These are phyloP conservation scores for Alligator mississippiensis DNA, from an alignment of 2,113 vertebrate genomes.

Conservation along the genomic window DNA sequence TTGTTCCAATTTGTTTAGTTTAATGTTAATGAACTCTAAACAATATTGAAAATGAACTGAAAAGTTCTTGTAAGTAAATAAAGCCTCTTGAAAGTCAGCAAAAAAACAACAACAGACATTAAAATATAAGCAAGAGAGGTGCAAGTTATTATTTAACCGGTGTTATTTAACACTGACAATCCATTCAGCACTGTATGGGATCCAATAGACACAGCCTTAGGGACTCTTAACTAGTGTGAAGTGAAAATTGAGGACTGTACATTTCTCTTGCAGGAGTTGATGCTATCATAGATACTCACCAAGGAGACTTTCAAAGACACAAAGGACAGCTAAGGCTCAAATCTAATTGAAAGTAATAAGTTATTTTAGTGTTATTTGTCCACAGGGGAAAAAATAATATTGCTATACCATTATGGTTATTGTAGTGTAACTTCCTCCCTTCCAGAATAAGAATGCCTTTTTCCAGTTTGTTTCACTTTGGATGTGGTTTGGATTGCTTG, in stretches of 20 bases:
- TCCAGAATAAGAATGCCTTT: background rate
- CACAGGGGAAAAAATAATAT: background rate
- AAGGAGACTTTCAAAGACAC: background rate
- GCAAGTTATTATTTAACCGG: no score
- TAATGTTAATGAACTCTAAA: background rate
- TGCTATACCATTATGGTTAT: slow-evolving; percentile 12
- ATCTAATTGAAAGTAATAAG: background rate
- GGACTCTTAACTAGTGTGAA: background rate
- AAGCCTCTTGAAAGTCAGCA: background rate
- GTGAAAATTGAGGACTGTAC: background rate
- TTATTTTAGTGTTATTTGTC: background rate
- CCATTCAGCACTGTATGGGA: background rate
- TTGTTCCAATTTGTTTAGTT: background rate
- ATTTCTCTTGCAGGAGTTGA: background rate
- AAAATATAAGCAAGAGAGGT: no score
- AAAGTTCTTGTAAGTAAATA: background rate
- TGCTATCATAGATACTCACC: background rate
- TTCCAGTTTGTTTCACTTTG: background rate
- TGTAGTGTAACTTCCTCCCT: slow-evolving; percentile 7
- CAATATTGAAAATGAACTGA: background rate
- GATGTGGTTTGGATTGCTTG: background rate
- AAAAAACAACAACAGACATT: background rate
- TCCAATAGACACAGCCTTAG: background rate
- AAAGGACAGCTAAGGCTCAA: background rate
- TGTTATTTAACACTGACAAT: background rate